phyloP scores from a whole-genome alignment of 2,888 invertebrate species.

The Aquatica leii region DNA sequence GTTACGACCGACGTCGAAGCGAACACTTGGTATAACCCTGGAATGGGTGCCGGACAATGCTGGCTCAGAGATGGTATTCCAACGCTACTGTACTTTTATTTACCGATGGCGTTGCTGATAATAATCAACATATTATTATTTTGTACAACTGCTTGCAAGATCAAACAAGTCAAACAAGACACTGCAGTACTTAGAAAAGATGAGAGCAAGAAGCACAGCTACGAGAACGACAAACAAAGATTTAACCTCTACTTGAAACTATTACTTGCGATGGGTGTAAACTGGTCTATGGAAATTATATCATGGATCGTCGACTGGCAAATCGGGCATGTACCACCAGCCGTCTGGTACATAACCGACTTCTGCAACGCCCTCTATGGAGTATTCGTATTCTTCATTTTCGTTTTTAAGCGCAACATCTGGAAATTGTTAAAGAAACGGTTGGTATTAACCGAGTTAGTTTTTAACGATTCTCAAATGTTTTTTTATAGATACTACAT shows the following conservation, averaged over 20 bases:
- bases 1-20: neutral
- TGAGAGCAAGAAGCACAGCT: conserved; percentile 68
- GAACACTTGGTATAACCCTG: conserved; percentile 22
- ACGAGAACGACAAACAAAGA: conserved; percentile 58
- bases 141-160: conserved; percentile 72
- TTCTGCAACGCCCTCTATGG: conserved; percentile 75
- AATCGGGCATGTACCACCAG: conserved; percentile 54
- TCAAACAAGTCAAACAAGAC: conserved; percentile 71
- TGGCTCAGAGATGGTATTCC: conserved; percentile 62
- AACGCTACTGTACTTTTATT: conserved; percentile 73
- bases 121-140: conserved; percentile 72
- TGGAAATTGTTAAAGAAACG: conserved; percentile 69
- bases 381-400: conserved; percentile 74
- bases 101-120: conserved; percentile 71
- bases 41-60: conserved; percentile 18
- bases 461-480: neutral
- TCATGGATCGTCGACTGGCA: conserved; percentile 68
- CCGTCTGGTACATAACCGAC: conserved; percentile 70
- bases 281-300: conserved; percentile 82
- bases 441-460: conserved; percentile 48
- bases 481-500: conserved; percentile 31
- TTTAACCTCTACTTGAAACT: conserved; percentile 71
- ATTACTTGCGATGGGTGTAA: conserved; percentile 86
- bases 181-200: conserved; percentile 69
- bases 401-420: conserved; percentile 76